phyloP scores from a whole-genome alignment of 1,140 invertebrate species.

The Cecropterus lyciades region DNA sequence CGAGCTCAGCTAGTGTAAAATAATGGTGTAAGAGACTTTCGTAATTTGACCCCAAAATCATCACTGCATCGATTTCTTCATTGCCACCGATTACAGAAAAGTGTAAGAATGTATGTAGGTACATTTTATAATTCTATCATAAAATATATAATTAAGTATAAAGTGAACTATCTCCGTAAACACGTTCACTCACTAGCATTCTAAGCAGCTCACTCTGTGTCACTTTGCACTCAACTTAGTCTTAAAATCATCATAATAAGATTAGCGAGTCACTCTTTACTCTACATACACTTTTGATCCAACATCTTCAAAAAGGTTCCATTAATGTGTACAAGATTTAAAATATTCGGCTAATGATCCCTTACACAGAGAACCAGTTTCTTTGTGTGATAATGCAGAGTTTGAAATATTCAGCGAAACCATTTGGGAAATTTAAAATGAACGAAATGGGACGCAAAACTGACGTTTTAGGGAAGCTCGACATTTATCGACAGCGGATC shows the following conservation, averaged over 20 bases:
- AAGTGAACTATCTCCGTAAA: too few relatives aligned
- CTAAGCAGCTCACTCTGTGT: too few relatives aligned
- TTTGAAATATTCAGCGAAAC: slow-evolving; percentile 11
- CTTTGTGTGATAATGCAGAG: slow-evolving; percentile 19
- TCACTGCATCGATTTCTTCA: too few relatives aligned
- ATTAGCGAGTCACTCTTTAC: not conserved
- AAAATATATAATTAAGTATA: too few relatives aligned
- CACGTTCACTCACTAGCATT: too few relatives aligned
- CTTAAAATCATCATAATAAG: not conserved
- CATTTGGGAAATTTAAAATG: slow-evolving; percentile 3
- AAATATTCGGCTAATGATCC: slow-evolving; percentile 20
- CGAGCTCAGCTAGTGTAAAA: too few relatives aligned
- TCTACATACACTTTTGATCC: not conserved
- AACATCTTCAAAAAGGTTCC: not conserved
- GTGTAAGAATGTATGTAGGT: too few relatives aligned
- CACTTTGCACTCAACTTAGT: not conserved
- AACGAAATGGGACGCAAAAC: not conserved
- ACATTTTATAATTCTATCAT: too few relatives aligned
- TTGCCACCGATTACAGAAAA: too few relatives aligned
- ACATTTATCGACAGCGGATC: not conserved
- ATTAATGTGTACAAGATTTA: slow-evolving; percentile 1
- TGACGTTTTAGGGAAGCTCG: not conserved
- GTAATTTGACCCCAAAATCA: too few relatives aligned
- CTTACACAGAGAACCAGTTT: not conserved
- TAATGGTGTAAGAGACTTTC: too few relatives aligned